Evolutionary conservation across 2,113 vertebrate species (phyloP).

Genomic region (Pelmatolapia mariae): DNA sequence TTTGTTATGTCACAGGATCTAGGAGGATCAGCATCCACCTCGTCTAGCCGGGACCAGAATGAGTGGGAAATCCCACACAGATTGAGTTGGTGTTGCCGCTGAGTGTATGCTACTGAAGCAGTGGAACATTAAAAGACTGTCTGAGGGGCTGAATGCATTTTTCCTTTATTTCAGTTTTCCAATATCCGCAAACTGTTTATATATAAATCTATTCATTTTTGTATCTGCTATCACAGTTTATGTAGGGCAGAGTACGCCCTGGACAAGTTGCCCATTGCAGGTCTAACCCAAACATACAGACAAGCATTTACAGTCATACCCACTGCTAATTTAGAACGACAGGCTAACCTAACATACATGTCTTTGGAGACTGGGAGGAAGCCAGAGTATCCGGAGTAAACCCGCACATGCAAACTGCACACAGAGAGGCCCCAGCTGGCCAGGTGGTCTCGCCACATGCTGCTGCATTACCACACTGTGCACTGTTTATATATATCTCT

Average conservation of each 20-base stretch:
- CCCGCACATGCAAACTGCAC: not conserved
- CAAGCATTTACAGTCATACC: not conserved
- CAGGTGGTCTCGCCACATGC: not conserved
- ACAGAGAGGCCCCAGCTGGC: not conserved
- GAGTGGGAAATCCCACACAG: conserved; percentile 50
- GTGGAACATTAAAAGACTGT: not conserved
- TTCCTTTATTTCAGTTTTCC: not conserved
- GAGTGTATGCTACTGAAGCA: not conserved
- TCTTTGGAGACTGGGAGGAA: not conserved
- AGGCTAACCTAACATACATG: not conserved
- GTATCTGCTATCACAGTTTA: not conserved
- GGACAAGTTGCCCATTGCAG: not conserved
- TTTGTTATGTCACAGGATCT: conserved; percentile 73
- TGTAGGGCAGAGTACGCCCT: not conserved
- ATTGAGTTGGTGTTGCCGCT: conserved; percentile 3
- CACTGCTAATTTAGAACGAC: not conserved
- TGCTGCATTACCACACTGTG: not conserved
- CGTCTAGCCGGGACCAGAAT: conserved; percentile 52
- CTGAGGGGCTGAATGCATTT: not conserved
- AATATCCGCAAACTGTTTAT: not conserved
- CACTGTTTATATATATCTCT: not conserved
- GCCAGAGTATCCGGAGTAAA: not conserved
- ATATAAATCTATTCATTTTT: not conserved
- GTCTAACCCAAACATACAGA: not conserved
- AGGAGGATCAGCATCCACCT: conserved; percentile 58